Evolutionary conservation across 2,797 vertebrate species (phyloP), one percentile per base, ranked within the genome.

Genomic region (Gila robusta): DNA sequence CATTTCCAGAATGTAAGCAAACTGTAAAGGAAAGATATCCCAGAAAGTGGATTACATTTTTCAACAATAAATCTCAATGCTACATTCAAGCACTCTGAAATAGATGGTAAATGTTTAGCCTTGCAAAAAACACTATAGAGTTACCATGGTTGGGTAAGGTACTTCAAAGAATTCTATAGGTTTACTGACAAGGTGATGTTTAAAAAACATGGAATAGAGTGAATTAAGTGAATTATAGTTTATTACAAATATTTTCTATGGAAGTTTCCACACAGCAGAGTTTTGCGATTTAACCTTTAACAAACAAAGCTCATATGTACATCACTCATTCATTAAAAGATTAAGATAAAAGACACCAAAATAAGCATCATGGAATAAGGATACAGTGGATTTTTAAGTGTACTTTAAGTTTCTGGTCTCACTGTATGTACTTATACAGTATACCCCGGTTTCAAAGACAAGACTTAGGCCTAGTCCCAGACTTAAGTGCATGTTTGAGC

Each of bases 1-100:
- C 70, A 83, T 64, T 19, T 74, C 19, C 39, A 74, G 56, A 74
- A 83, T 83, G 71, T 83, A 83, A 64, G 39, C 71, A 64, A 82
- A 71, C 67, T 71, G 32, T 64, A 64, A 79, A 39, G 5, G 47
- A 70, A 69, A 69, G 39, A 70, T 70, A 81, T 39, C 47, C 37
- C 56, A 79, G 39, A 49, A 49, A 49, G 47, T 49, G 47, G 47
- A 49, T 49, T 49, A 8, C 0, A 56, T 59, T 79, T 79, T 66
- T 66, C 26, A 21, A 32, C 52, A 19, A 79, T 79, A 79, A 79
- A 41, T 79, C 59, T 79, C 26, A 12, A 47, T 44, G 78, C 76
- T 28, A n/a, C n/a, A 64, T 62, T 62, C 9, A 79, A 64, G n/a
- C 78, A 32, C 37, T 64, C 37, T 23, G 9, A 41, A 71, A 21